Base-by-base conservation (phyloP, 2,797 vertebrate species). In the Anniella stebbinsi region DNA sequence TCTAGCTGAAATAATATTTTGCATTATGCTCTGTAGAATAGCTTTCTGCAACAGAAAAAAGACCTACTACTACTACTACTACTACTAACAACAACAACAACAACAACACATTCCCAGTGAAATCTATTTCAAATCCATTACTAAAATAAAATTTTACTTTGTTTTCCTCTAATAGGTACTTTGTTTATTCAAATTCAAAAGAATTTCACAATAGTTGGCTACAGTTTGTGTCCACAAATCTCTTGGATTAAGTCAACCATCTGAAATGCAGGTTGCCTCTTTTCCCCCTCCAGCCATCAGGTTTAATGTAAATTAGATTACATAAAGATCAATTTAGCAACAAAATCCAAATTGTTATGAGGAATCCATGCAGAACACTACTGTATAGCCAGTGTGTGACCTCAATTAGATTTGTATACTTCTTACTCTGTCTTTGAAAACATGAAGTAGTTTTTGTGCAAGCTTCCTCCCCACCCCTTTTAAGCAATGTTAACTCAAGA, bases 291-390 rank as follows among this genome's bases (percentile, higher is more conserved):
- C 21, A 7, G 60, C 66, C 36, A 38, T 87, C 60, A 87, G 63
- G 80, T 83, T 90, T 76, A 83, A 77, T 87, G 13, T 87, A 84
- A 36, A 25, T 86, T 81, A 25, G 1, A 60, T 78, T 88, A 66
- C 7, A 18, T 88, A 70, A 87, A 57, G 15, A 0, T 88, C 75
- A 83, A 54, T 88, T 93, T 87, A 78, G 73, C 75, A 66, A 41
- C 25, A 87, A 86, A 87, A 92, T 45, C 48, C 63, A 92, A 84
- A 84, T 33, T n/a, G 6, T 89, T 87, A 41, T 33, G 28, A 78
- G 51, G 80, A 80, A 92, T 36, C 67, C 67, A 84, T 72, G 80
- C 73, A 87, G 85, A 92, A 89, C 63, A 80, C 23, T 28, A 38
- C 45, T 67, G 33, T 51, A 17, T 78, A 78, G 45, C 38, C n/a